Conservation (phyloP, 1,140 invertebrate genomes). For the Ceratina australensis region DNA sequence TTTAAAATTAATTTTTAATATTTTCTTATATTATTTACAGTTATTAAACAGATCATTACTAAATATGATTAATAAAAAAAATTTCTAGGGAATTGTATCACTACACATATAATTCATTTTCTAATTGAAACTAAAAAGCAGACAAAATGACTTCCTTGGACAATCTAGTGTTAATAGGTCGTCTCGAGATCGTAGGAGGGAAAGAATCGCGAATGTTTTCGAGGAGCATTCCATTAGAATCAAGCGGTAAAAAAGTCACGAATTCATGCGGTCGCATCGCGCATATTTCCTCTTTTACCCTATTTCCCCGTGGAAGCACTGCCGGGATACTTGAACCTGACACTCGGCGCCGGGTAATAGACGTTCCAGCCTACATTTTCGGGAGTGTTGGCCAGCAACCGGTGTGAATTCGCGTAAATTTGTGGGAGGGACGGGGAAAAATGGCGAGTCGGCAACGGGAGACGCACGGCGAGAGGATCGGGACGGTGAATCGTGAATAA, state of each 20-base stretch:
- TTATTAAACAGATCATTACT: no score
- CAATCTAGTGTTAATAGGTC: no score
- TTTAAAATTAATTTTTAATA: no score
- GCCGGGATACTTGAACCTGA: constrained; percentile 34
- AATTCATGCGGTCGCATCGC: background rate
- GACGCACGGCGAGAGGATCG: constrained; percentile 23
- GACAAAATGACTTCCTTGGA: no score
- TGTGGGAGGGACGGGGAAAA: constrained; percentile 64
- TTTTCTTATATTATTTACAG: no score
- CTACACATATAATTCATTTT: no score
- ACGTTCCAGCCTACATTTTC: constrained; percentile 51
- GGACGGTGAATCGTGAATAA: constrained; percentile 64
- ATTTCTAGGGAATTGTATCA: no score
- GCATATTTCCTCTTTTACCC: background rate
- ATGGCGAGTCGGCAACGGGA: constrained; percentile 36
- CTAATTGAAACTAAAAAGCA: no score
- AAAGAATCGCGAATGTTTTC: no score
- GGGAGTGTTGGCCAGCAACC: constrained; percentile 49
- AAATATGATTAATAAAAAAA: no score
- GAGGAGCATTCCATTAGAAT: no score
- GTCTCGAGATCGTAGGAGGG: no score
- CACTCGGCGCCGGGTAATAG: constrained; percentile 45
- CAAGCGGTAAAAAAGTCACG: background rate
- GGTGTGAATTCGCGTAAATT: constrained; percentile 70
- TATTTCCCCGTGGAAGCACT: background rate